Base-by-base conservation (phyloP, 2,888 invertebrate species). In the Brachyopa scutellaris region DNA sequence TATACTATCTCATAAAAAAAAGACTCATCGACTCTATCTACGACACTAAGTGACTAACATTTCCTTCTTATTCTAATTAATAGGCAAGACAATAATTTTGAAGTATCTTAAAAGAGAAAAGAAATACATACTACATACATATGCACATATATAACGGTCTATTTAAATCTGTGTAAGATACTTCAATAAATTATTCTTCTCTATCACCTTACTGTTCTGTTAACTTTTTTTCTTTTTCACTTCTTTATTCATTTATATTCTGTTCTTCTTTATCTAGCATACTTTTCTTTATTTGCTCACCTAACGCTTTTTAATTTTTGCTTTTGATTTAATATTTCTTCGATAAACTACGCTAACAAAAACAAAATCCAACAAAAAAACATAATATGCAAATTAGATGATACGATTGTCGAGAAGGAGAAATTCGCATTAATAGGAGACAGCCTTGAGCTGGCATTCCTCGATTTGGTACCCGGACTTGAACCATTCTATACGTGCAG, bases 381-480 rank as follows among this genome's bases (percentile, higher is more conserved):
- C 85, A 73, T 45, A 2, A 31, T 33, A 59, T n/a, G n/a, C n/a
- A 33, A 47, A 79, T 61, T 83, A 96, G 96, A 96, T 93, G 96
- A 96, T 90, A 93, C 95, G 92, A 95, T 96, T 92, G 92, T 92
- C 90, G 95, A 95, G 91, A 97, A 96, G 93, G 97, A 98, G 93
- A 95, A 94, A 91, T 97, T 94, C 94, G 97, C 97, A 93, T 94
- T 95, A 90, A 96, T 98, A 92, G 96, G 96, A 88, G 96, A 97
- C 91, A 97, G 97, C 92, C 93, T 98, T 93, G 98, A 98, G 92
- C 93, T 95, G 91, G 97, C 98, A 87, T 97, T 97, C 93, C 93
- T 96, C 90, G 97, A 97, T 91, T 92, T 94, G 88, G 93, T 93
- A 89, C 92, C 92, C 67, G 93, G 93, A 85, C 92, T 93, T 84